These are phyloP conservation scores for Cygnus buccinator DNA, from an alignment of 2,113 vertebrate genomes.

Conservation along the genomic window DNA sequence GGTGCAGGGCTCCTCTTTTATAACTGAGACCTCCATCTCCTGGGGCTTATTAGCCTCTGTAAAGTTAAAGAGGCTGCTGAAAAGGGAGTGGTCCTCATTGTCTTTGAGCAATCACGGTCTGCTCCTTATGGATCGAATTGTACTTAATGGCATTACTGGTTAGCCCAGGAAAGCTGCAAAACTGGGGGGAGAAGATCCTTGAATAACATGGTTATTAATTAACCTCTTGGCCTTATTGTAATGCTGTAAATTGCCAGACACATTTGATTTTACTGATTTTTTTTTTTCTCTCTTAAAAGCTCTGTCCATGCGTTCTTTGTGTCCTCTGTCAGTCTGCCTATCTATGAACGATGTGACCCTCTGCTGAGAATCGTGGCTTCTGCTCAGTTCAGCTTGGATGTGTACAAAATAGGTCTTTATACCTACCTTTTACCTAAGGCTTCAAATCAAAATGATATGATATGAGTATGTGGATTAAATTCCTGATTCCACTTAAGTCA, in stretches of 20 bases:
- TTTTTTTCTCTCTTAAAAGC: background rate
- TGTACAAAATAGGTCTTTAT: background rate
- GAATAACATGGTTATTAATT: background rate
- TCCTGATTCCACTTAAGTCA: background rate
- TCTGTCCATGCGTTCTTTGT: background rate
- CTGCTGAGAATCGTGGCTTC: background rate
- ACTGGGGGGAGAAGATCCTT: too few relatives aligned
- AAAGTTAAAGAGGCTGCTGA: background rate
- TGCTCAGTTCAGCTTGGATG: background rate
- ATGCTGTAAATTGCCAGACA: background rate
- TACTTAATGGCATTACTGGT: background rate
- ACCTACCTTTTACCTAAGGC: background rate
- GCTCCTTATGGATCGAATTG: background rate
- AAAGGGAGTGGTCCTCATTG: background rate
- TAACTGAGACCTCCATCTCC: background rate
- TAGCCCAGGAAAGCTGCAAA: background rate
- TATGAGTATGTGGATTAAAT: background rate
- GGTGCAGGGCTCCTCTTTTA: background rate
- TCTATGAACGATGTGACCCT: background rate
- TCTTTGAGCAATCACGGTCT: background rate
- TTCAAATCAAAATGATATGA: background rate
- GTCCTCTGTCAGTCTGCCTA: background rate
- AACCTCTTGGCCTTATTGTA: background rate
- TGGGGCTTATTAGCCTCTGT: background rate
- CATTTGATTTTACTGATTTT: background rate